These are phyloP conservation scores for Trichopria drosophilae DNA, from an alignment of 2,888 invertebrate species.

Conservation along the genomic window DNA sequence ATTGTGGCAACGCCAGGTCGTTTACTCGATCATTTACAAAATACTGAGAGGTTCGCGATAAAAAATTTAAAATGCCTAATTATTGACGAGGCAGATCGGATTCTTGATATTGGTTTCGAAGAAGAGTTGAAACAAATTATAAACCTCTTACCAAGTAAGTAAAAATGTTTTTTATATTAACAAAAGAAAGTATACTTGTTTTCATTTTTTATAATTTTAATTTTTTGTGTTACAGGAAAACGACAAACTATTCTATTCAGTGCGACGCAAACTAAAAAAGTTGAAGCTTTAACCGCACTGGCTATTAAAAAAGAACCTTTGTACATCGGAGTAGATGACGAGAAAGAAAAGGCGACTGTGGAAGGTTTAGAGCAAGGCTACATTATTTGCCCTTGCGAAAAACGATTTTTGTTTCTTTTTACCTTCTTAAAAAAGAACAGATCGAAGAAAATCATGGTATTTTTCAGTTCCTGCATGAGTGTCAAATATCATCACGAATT, in stretches of 20 bases:
- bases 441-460: conserved; percentile 95
- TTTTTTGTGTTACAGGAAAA: conserved; percentile 66
- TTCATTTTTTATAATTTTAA: neutral
- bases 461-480: conserved; percentile 95
- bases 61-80: conserved; percentile 92
- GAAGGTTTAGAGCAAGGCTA: conserved; percentile 86
- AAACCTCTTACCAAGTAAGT: conserved; percentile 86
- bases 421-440: conserved; percentile 95
- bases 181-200: neutral
- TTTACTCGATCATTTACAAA: conserved; percentile 90
- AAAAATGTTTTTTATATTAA: conserved; percentile 1
- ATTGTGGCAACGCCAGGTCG: conserved; percentile 95
- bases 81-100: conserved; percentile 96
- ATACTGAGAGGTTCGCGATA: conserved; percentile 86
- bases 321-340: conserved; percentile 92
- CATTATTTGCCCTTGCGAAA: conserved; percentile 92
- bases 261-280: conserved; percentile 92
- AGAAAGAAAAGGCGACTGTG: conserved; percentile 79
- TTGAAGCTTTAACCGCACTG: conserved; percentile 81
- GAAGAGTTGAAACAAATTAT: conserved; percentile 95
- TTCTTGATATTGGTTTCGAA: conserved; percentile 95
- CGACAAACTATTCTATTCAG: conserved; percentile 98
- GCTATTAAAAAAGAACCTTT: conserved; percentile 93
- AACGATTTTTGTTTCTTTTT: conserved; percentile 90
- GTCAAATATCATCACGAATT: conserved; percentile 95